Percentiles rank a stretch among this genome's conserved stretches.
These are phyloP conservation scores for Platichthys stellatus DNA, from an alignment of 2,113 vertebrate species.

Conservation along the genomic window DNA sequence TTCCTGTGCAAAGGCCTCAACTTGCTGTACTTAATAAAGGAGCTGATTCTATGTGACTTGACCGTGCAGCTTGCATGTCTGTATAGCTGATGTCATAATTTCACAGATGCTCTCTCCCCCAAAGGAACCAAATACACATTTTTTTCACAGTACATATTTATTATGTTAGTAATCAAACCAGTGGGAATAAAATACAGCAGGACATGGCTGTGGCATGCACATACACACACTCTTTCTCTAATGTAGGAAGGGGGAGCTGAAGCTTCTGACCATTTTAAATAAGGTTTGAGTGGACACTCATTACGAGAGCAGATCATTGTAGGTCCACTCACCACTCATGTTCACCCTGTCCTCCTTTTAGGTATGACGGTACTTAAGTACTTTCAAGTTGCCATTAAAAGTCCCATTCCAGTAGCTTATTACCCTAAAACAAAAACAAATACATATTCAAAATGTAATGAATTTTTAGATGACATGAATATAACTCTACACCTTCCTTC, in stretches of 20 bases:
- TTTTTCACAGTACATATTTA: slow-evolving; percentile 54
- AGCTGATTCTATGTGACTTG: slow-evolving; percentile 85
- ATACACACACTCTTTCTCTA: background rate
- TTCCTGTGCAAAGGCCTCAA: slow-evolving; percentile 87
- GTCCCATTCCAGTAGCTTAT: background rate
- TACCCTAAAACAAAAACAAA: background rate
- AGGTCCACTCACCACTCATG: background rate
- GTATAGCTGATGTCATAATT: slow-evolving; percentile 25
- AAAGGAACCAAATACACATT: slow-evolving; percentile 5
- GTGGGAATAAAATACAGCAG: slow-evolving; percentile 47
- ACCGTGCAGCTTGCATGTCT: slow-evolving; percentile 32
- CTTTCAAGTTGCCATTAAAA: background rate
- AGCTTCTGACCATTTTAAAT: background rate
- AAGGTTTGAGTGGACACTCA: background rate
- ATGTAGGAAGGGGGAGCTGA: slow-evolving; percentile 11
- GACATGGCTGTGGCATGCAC: slow-evolving; percentile 45
- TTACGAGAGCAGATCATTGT: background rate
- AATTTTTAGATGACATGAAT: too few species aligned
- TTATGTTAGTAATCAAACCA: slow-evolving; percentile 63
- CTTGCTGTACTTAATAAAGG: slow-evolving; percentile 91
- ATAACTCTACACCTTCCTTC: too few species aligned
- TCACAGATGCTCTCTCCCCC: background rate
- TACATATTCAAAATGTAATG: background rate
- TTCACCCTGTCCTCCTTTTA: background rate
- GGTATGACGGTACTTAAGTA: background rate